Evolutionary conservation across 2,113 vertebrate species (phyloP).

Genomic region (Prietella phreatophila): DNA sequence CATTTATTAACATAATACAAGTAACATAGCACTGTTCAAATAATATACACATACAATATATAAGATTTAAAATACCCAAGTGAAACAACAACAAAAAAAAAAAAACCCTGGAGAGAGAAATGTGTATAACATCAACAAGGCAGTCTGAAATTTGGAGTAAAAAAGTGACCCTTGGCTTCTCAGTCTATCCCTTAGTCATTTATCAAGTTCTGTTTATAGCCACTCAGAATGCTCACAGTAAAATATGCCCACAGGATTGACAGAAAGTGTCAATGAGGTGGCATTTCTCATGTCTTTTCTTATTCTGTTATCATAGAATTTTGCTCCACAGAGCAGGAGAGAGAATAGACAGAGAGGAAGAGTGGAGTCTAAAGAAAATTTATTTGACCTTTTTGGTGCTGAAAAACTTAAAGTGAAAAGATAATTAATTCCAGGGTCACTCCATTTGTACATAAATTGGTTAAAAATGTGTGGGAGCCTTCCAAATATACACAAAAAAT

Average conservation of each 20-base stretch:
- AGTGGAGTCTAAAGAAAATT: conserved; percentile 85
- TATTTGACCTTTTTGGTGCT: conserved; percentile 90
- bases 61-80: conserved; percentile 60
- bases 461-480: conserved; percentile 91
- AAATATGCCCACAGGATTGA: conserved; percentile 88
- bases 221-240: conserved; percentile 76
- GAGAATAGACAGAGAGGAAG: conserved; percentile 73
- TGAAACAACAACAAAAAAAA: conserved; percentile 59
- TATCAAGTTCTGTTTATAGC: conserved; percentile 88
- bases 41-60: conserved; percentile 46
- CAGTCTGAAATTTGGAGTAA: conserved; percentile 77
- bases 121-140: conserved; percentile 70
- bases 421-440: conserved; percentile 99
- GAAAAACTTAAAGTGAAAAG: conserved; percentile 85
- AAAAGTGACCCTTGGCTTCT: conserved; percentile 80
- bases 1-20: neutral
- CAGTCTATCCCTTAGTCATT: conserved; percentile 82
- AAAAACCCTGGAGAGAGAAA: conserved; percentile 64
- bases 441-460: conserved; percentile 93
- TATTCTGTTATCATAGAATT: conserved; percentile 82
- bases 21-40: neutral
- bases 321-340: conserved; percentile 77
- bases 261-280: conserved; percentile 86
- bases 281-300: conserved; percentile 88
- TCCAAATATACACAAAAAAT: conserved; percentile 93